These are phyloP conservation scores for Mormyrus iriodes DNA, from an alignment of 2,113 vertebrate species.

Conservation along the genomic window DNA sequence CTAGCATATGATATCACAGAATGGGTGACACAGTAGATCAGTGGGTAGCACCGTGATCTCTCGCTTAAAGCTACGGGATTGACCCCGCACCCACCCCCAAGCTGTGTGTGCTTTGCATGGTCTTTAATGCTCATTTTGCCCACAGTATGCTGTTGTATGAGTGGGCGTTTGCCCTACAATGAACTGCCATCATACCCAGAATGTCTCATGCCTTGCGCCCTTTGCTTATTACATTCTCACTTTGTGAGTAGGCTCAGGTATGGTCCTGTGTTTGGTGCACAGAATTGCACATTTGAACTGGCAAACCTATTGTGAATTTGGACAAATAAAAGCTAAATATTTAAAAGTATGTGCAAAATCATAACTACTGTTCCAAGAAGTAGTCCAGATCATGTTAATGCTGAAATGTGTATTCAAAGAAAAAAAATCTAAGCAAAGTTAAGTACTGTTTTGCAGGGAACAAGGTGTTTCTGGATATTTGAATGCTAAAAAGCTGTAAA, in stretches of 20 bases:
- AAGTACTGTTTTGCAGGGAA: not conserved
- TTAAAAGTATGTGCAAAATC: not conserved
- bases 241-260: not conserved
- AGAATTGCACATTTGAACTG: not conserved
- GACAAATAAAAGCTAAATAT: not conserved
- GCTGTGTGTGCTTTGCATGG: not conserved
- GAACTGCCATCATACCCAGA: not conserved
- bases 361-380: not conserved
- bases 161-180: not conserved
- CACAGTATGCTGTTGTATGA: not conserved
- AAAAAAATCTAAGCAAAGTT: not conserved
- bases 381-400: not conserved
- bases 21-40: not conserved
- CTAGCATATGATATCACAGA: not conserved
- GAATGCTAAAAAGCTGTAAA: not conserved
- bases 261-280: not conserved
- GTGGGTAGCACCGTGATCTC: not conserved
- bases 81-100: not conserved
- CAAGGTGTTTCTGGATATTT: not conserved
- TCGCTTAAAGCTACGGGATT: not conserved
- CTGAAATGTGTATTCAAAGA: not conserved
- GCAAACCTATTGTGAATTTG: not conserved
- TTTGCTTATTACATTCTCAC: not conserved
- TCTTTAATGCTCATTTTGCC: not conserved
- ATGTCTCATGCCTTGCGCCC: not conserved